Evolutionary conservation across 1,140 invertebrate genomes (phyloP), one percentile per base, ranked within the genome.

Genomic region (Lysiphlebus fabarum): DNA sequence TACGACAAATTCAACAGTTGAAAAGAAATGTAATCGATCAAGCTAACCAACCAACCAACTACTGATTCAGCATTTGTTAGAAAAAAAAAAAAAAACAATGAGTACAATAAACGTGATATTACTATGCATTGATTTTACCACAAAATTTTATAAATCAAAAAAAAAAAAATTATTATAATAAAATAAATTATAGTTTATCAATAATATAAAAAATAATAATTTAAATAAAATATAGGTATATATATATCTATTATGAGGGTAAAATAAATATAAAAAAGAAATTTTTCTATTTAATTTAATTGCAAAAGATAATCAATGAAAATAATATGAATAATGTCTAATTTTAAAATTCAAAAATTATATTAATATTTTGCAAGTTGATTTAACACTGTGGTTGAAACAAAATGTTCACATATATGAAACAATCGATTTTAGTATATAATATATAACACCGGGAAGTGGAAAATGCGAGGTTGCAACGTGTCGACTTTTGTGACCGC

Each of bases 401-500:
- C 58, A 60, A 60, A 60, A 44, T 43, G 43, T 17, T 9, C n/a
- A 11, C 6, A n/a, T 33, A 38, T 36, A 40, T 9, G 42, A 44
- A 14, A 9, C 17, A 36, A 59, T 59, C 50, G 58, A 45, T 59
- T 59, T 49, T 33, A 26, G 14, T 49, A 9, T 49, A 26, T 49
- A 49, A 26, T 49, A 9, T 49, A 26, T 49, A 49, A 26, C 47
- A 9, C 9, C 14, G 9, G 47, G 33, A 36, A 33, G 53, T n/a
- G 41, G 44, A 11, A 26, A 43, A 40, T 9, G 14, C 8, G 6
- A 41, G 37, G 11, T 41, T 40, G 42, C 50, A 59, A 7, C 37
- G 58, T 54, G 53, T 60, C 45, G 40, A 58, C 44, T 50, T 60
- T 42, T 59, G 58, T 44, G 58, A 9, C 6, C 14, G 42, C 33